Conservation (phyloP, 2,888 invertebrate genomes). For the Cheilosia scutellata region DNA sequence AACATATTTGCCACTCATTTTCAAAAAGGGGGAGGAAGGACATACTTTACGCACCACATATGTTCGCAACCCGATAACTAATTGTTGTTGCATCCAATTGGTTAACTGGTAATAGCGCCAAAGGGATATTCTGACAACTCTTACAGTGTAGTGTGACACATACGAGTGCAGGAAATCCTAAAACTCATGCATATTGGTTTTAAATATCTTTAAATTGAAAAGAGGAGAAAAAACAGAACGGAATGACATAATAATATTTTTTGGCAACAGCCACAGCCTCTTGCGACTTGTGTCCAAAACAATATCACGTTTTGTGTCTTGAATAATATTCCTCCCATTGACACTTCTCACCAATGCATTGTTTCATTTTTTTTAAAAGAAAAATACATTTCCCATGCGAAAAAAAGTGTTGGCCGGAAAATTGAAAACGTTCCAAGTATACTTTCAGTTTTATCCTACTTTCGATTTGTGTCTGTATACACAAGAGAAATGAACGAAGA, state of each 20-base stretch:
- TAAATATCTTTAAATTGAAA: neutral
- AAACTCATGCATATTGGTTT: too few relatives aligned
- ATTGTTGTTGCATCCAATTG: too few relatives aligned
- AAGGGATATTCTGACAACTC: too few relatives aligned
- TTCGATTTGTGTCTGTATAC: conserved; percentile 62
- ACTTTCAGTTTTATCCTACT: conserved; percentile 72
- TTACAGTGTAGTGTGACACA: too few relatives aligned
- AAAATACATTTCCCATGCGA: conserved; percentile 18
- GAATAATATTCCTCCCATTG: conserved; percentile 53
- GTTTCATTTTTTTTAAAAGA: conserved; percentile 12
- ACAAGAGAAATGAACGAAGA: conserved; percentile 2
- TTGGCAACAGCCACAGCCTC: conserved; percentile 7
- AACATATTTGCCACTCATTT: too few relatives aligned
- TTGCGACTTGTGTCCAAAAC: conserved; percentile 42
- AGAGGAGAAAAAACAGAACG: neutral
- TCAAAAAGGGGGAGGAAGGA: too few relatives aligned
- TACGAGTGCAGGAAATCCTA: too few relatives aligned
- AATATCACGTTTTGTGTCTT: conserved; percentile 47
- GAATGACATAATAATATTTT: neutral
- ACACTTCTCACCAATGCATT: conserved; percentile 57
- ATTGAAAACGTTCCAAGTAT: conserved; percentile 70
- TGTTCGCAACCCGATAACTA: too few relatives aligned
- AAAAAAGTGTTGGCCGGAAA: conserved; percentile 13
- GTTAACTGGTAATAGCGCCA: too few relatives aligned
- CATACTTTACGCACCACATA: too few relatives aligned